A percentile compares a stretch with the other conserved stretches of the same genome.
Evolutionary conservation across 2,797 vertebrate genomes (phyloP).

Genomic region (Sebastiscus tertius): DNA sequence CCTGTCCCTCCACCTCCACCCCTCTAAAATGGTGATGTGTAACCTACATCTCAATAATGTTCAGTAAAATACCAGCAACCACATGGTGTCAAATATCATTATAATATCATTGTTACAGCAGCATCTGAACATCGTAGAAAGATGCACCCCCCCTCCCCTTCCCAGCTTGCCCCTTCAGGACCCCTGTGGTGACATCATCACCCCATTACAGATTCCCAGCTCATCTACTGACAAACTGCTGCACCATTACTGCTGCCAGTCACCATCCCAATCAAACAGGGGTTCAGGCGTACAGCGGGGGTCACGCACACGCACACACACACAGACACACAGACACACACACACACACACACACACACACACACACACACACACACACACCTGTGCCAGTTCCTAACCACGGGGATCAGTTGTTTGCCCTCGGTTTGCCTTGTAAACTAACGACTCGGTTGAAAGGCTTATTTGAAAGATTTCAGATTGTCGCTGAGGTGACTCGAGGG

Average conservation of each 20-base stretch:
- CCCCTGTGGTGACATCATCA: slow-evolving; percentile 38
- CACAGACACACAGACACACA: not conserved
- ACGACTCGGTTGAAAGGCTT: slow-evolving; percentile 20
- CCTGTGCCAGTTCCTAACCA: not conserved
- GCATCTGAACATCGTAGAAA: not conserved
- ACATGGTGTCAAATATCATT: not conserved
- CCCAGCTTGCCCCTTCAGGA: slow-evolving; percentile 31
- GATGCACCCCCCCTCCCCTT: not conserved
- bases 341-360: not conserved
- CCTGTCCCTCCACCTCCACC: too few species aligned
- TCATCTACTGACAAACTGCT: slow-evolving; percentile 2
- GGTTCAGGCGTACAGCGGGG: slow-evolving; percentile 18
- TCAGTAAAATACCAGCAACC: not conserved
- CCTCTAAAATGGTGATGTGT: too few species aligned
- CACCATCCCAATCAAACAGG: slow-evolving; percentile 8
- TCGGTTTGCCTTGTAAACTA: slow-evolving; percentile 19
- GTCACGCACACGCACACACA: not conserved
- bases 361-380: not conserved
- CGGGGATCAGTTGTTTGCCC: slow-evolving; percentile 23
- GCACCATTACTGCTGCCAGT: slow-evolving; percentile 26
- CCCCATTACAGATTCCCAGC: slow-evolving; percentile 3
- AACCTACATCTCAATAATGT: not conserved
- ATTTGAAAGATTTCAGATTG: slow-evolving; percentile 38
- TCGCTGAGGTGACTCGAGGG: slow-evolving; percentile 24
- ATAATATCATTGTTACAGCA: not conserved